Conservation (phyloP, 2,113 vertebrate species). For the Equus przewalskii region DNA sequence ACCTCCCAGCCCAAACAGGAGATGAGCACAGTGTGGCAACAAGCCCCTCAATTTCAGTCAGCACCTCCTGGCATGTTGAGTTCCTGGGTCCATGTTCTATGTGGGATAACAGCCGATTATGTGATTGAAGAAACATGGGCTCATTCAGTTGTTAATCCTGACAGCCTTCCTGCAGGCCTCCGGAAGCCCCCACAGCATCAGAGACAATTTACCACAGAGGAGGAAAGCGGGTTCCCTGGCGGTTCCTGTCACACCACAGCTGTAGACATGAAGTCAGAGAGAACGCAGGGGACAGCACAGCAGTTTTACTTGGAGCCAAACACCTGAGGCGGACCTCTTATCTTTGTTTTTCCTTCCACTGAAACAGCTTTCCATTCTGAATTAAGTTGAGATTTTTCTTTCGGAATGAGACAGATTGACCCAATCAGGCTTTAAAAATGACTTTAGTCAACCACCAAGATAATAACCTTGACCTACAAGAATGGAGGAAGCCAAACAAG, state of each 20-base stretch:
- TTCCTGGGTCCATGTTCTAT: slow-evolving; percentile 37
- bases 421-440: not conserved
- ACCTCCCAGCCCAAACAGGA: not conserved
- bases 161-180: not conserved
- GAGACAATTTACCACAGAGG: slow-evolving; percentile 62
- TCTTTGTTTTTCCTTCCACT: not conserved
- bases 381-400: slow-evolving; percentile 45
- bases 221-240: slow-evolving; percentile 32
- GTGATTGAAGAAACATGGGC: not conserved
- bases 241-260: not conserved
- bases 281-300: not conserved
- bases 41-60: slow-evolving; percentile 27
- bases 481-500: slow-evolving; percentile 50
- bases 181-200: slow-evolving; percentile 38
- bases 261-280: slow-evolving; percentile 12
- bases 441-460: not conserved
- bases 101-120: slow-evolving; percentile 47
- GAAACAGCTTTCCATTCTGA: not conserved
- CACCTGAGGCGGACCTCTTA: fast-evolving
- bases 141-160: not conserved
- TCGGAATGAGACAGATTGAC: not conserved
- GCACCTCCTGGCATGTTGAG: slow-evolving; percentile 26
- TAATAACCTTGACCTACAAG: slow-evolving; percentile 25
- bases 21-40: not conserved
- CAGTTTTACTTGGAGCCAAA: not conserved